phyloP scores from a whole-genome alignment of 2,113 vertebrate genomes.

The Dolichallabes microphthalmus region DNA sequence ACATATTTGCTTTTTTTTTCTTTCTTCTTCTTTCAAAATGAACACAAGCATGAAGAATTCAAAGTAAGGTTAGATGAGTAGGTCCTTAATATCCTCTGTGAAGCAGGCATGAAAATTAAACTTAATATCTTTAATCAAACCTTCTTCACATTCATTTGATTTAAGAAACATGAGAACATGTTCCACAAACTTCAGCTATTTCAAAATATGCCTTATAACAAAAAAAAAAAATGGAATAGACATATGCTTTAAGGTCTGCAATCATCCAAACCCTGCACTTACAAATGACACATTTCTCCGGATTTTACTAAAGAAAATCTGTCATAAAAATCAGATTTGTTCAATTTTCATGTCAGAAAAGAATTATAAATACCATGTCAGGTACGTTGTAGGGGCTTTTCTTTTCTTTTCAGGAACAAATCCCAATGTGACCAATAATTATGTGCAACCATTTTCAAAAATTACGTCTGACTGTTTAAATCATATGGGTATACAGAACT shows the following conservation, averaged over 20 bases:
- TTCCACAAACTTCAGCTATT: not conserved
- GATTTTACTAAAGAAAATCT: not conserved
- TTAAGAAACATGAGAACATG: not conserved
- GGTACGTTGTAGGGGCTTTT: not conserved
- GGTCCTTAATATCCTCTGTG: not conserved
- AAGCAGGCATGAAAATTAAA: not conserved
- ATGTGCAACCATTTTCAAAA: not conserved
- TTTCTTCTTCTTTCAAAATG: not conserved
- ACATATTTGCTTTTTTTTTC: not conserved
- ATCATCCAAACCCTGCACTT: not conserved
- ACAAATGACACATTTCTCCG: not conserved
- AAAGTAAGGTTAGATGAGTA: not conserved
- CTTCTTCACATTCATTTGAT: not conserved
- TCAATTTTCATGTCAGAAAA: not conserved
- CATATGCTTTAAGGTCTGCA: not conserved
- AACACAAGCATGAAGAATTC: constrained; percentile 11
- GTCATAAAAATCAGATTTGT: not conserved
- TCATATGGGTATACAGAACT: not conserved
- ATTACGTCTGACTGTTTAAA: not conserved
- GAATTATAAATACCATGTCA: not conserved
- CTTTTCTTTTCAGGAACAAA: not conserved
- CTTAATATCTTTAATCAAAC: not conserved
- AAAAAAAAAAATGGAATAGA: not conserved
- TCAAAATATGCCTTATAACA: too few species aligned
- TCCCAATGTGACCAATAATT: not conserved